Conservation (phyloP, 2,797 vertebrate genomes). For the Poeciliopsis gracilis region DNA sequence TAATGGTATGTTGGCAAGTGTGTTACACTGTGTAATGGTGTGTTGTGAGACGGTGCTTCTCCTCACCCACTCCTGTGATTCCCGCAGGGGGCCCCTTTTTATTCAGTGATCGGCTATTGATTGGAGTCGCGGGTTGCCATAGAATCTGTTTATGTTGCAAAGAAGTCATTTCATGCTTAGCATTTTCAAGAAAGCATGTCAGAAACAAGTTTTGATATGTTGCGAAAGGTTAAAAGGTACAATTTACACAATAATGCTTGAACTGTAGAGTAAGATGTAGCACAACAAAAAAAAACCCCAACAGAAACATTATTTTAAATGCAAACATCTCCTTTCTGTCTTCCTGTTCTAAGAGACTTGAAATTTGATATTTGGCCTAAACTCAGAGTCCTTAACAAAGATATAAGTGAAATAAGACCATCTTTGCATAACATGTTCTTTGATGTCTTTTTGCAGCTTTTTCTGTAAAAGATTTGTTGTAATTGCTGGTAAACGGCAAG, state of each 20-base stretch:
- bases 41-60: slow-evolving; percentile 51
- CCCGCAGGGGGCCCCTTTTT: slow-evolving; percentile 16
- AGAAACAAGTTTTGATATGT: slow-evolving; percentile 21
- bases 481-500: not conserved
- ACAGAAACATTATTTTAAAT: not conserved
- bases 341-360: slow-evolving; percentile 7
- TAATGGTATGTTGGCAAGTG: slow-evolving; percentile 61
- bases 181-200: slow-evolving; percentile 20
- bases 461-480: not conserved
- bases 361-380: not conserved
- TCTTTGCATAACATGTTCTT: not conserved
- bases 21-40: slow-evolving; percentile 66
- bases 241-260: slow-evolving; percentile 9
- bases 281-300: slow-evolving; percentile 45
- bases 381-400: not conserved
- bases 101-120: slow-evolving; percentile 60
- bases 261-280: slow-evolving; percentile 17
- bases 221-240: slow-evolving; percentile 9
- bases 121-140: slow-evolving; percentile 30
- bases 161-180: not conserved
- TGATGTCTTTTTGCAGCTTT: not conserved
- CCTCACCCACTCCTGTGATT: slow-evolving; percentile 24
- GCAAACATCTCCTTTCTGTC: not conserved
- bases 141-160: slow-evolving; percentile 11
- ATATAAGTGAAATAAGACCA: not conserved